Evolutionary conservation across 2,797 vertebrate genomes (phyloP).

Genomic region (Poeciliopsis presidionis): DNA sequence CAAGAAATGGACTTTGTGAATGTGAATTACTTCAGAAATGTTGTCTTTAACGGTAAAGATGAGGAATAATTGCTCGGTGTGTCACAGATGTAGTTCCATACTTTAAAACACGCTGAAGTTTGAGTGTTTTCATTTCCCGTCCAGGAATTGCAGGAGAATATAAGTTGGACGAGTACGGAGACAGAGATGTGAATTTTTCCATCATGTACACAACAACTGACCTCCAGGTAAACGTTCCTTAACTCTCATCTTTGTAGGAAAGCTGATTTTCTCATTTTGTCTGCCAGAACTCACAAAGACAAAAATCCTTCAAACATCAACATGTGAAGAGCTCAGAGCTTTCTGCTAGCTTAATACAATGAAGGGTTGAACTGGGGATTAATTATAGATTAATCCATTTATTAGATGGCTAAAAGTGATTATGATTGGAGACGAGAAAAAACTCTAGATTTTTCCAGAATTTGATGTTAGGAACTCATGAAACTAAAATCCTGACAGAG

Average conservation of each 20-base stretch:
- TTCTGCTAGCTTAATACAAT: too few relatives aligned
- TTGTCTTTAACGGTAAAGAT: constrained; percentile 83
- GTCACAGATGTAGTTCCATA: background rate
- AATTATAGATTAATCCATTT: too few relatives aligned
- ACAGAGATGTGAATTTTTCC: constrained; percentile 85
- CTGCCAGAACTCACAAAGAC: background rate
- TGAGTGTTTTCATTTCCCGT: constrained; percentile 10
- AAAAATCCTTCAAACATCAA: too few relatives aligned
- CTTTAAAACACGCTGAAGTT: background rate
- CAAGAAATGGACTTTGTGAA: constrained; percentile 45
- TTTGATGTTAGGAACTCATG: too few relatives aligned
- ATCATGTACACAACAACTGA: constrained; percentile 84
- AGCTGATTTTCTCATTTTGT: background rate
- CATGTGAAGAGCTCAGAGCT: too few relatives aligned
- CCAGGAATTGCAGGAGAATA: constrained; percentile 84
- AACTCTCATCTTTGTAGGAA: background rate
- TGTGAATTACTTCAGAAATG: constrained; percentile 83
- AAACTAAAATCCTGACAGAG: too few relatives aligned
- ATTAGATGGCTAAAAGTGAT: too few relatives aligned
- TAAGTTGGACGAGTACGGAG: constrained; percentile 86
- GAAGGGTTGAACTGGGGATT: too few relatives aligned
- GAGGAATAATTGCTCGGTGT: background rate
- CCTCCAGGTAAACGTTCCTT: constrained; percentile 74
- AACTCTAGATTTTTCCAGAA: too few relatives aligned
- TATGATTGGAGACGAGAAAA: too few relatives aligned